These are phyloP conservation scores for Erythrocercus mccallii DNA, from an alignment of 2,113 vertebrate genomes.

Conservation along the genomic window DNA sequence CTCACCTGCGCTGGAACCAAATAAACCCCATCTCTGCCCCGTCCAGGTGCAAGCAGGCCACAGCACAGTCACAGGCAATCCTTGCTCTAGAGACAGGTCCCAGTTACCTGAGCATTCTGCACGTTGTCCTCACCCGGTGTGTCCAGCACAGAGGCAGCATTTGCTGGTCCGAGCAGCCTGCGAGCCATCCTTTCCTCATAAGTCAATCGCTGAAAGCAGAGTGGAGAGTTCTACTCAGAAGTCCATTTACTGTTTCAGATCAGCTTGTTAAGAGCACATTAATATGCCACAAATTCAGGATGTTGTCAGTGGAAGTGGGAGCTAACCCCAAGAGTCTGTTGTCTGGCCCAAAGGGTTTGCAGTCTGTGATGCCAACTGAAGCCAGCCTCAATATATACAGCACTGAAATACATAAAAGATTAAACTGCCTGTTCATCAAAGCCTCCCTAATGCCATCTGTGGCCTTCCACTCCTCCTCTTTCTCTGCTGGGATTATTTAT, in stretches of 20 bases:
- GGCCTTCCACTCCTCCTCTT: constrained; percentile 61
- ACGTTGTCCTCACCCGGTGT: constrained; percentile 73
- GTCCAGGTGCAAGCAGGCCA: not conserved
- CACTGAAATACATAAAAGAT: constrained; percentile 37
- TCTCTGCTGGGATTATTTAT: constrained; percentile 51
- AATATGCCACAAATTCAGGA: not conserved
- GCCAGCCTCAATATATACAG: constrained; percentile 60
- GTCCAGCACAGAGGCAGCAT: constrained; percentile 83
- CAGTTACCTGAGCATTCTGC: constrained; percentile 81
- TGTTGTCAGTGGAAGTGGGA: not conserved
- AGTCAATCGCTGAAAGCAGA: constrained; percentile 80
- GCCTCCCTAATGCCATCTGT: constrained; percentile 54
- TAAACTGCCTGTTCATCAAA: constrained; percentile 65
- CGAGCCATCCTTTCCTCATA: constrained; percentile 97
- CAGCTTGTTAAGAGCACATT: not conserved
- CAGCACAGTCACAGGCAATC: not conserved
- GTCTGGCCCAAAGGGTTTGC: not conserved
- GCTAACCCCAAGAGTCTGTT: not conserved
- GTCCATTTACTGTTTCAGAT: not conserved
- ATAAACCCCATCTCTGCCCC: not conserved
- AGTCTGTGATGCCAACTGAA: constrained; percentile 25
- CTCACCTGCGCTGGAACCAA: not conserved
- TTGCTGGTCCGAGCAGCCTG: constrained; percentile 88
- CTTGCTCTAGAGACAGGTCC: not conserved
- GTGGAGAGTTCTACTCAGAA: not conserved